Conservation (phyloP, 1,140 invertebrate genomes). For the Drosophila carrolli region DNA sequence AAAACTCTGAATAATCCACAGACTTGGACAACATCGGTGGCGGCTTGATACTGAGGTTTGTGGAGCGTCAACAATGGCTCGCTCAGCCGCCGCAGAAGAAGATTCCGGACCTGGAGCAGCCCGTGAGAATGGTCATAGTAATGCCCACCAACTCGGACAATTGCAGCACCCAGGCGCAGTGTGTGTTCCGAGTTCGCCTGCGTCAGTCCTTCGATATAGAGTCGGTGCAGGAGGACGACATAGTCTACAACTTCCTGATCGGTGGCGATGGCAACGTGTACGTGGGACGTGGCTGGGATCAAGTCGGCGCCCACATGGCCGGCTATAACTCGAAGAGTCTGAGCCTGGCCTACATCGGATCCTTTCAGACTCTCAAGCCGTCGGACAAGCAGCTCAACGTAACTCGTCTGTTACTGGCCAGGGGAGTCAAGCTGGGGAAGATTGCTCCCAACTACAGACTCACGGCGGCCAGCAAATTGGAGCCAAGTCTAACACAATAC, state of each 20-base stretch:
- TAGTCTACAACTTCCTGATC: constrained; percentile 88
- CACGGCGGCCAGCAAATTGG: constrained; percentile 87
- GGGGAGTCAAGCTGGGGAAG: constrained; percentile 86
- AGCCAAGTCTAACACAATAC: constrained; percentile 87
- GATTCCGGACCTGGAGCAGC: constrained; percentile 82
- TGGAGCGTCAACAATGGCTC: constrained; percentile 86
- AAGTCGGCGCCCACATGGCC: constrained; percentile 86
- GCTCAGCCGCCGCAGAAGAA: constrained; percentile 86
- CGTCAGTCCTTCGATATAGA: constrained; percentile 92
- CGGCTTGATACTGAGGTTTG: constrained; percentile 69
- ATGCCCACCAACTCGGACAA: constrained; percentile 86
- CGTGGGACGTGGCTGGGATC: constrained; percentile 88
- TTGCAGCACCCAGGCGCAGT: constrained; percentile 85
- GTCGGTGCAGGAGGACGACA: constrained; percentile 86
- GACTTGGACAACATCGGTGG: constrained; percentile 68
- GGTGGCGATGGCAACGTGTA: constrained; percentile 89
- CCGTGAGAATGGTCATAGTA: constrained; percentile 86
- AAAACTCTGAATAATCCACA: constrained; percentile 15
- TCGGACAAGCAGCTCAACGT: constrained; percentile 86
- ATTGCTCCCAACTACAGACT: constrained; percentile 87
- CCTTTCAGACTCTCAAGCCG: constrained; percentile 85
- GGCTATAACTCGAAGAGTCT: constrained; percentile 87
- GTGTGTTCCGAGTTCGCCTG: constrained; percentile 86
- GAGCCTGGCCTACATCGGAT: constrained; percentile 87
- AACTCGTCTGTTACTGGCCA: constrained; percentile 86